Evolutionary conservation across 2,888 invertebrate species (phyloP), one percentile per base, ranked within the genome.

Genomic region (Ochropacha duplaris): DNA sequence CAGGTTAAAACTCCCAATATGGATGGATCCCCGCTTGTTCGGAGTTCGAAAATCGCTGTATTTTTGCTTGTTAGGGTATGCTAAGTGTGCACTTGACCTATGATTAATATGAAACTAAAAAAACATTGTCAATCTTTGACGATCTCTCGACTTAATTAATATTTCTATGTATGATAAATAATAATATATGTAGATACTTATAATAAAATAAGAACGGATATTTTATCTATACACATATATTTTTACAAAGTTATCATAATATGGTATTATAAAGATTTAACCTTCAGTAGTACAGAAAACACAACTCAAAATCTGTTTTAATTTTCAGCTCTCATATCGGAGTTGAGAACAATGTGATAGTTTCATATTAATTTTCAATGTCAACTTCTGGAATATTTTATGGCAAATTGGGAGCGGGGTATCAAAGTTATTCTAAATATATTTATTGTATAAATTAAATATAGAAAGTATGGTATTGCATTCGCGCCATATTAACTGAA

Each of bases 11-110:
- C 44, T 44, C 44, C 44, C 19, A 44, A 19, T 19, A 9, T 19
- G 44, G n/a, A 39, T 39, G 16, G 44, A 44, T 44, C 44, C 19
- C 8, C 44, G 8, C 44, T 19, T 14, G 44, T 44, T 44, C 9
- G 2, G 2, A 8, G 19, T 9, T 44, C 19, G 31, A 78, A 74
- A 77, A 77, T 64, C 57, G 78, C 84, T 86, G 83, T 84, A 83
- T 65, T 61, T 59, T 74, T 44, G 70, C 67, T 74, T 61, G 69
- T 62, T 0, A 52, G 8, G 19, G 65, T 64, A 66, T 60, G 61
- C 49, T 55, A 11, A n/a, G 39, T 50, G 9, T 50, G 19, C 50
- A 34, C 16, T 55, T 34, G 55, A 26, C 54, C 34, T 44, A 51
- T 55, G 39, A 54, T 59, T 57, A 54, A 54, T 57, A 59, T 54